Evolutionary conservation across 1,140 invertebrate genomes (phyloP).

Genomic region (Sycophila sp.): DNA sequence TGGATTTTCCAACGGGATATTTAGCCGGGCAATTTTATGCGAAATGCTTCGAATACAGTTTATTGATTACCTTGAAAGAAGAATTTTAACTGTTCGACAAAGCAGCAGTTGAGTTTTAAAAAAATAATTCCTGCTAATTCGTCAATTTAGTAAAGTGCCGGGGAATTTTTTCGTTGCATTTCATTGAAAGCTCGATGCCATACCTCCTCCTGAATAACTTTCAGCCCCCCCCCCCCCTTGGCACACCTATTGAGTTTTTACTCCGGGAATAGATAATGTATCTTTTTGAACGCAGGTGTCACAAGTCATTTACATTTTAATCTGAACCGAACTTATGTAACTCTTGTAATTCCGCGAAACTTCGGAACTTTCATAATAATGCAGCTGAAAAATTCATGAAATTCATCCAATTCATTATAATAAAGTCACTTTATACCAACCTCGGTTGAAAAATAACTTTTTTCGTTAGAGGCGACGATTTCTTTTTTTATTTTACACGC

Average conservation of each 20-base stretch:
- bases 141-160: no score
- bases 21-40: no score
- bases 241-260: not conserved
- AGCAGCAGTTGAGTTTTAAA: no score
- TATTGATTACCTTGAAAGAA: no score
- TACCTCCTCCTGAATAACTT: no score
- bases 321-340: slow-evolving; percentile 19
- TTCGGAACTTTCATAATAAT: slow-evolving; percentile 23
- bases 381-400: slow-evolving; percentile 21
- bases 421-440: not conserved
- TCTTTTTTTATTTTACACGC: not conserved
- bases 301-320: slow-evolving; percentile 28
- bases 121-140: no score
- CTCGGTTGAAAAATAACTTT: not conserved
- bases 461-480: not conserved
- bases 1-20: not conserved
- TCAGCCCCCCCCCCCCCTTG: no score
- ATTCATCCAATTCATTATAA: slow-evolving; percentile 20
- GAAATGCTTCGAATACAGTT: no score
- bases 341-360: slow-evolving; percentile 3
- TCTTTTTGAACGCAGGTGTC: not conserved
- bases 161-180: no score
- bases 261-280: slow-evolving; percentile 4
- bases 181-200: no score
- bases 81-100: no score